Evolutionary conservation across 1,140 invertebrate genomes (phyloP), one percentile per base, ranked within the genome.

Genomic region (Zaprionus nigranus): DNA sequence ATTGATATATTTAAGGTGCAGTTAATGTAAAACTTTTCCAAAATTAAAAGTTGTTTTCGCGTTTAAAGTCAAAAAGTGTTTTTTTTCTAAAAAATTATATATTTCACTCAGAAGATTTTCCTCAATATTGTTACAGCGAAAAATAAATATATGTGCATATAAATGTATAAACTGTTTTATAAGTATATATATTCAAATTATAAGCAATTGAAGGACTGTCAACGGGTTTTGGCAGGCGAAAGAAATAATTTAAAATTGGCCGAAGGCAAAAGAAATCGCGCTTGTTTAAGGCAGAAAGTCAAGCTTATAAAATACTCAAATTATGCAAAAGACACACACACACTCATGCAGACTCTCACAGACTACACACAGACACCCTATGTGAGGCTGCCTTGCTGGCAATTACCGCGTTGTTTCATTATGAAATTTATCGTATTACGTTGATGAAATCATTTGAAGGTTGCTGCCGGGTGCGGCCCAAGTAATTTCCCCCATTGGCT

Each of bases 371-470:
- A 49, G 15, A 63, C 12, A 28, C 28, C 28, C 28, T 9, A 7
- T 30, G 7, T 2, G 7, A 13, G 12, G 3, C 22, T 60, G 64
- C 56, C 64, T 56, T 36, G 43, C 58, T 74, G 78, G 69, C 84
- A 87, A 87, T 87, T 87, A 87, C 84, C 67, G 81, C 83, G 68
- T 81, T 70, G 84, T 83, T 87, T 88, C 83, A 88, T 87, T 87
- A 87, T 87, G 78, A 75, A 87, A 87, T 87, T 87, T 87, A 87
- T 88, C 85, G 84, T 87, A 87, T 88, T 87, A 87, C 84, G 81
- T 78, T 87, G 83, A 87, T 87, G 83, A 88, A 87, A 87, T 87
- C 84, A 87, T 77, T 78, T 72, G 78, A 73, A 69, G 80, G 78
- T 68, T 88, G 76, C 67, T 56, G 43, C 66, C 15, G 57, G 65